phyloP scores from a whole-genome alignment of 2,888 invertebrate genomes.

The Pecten maximus region DNA sequence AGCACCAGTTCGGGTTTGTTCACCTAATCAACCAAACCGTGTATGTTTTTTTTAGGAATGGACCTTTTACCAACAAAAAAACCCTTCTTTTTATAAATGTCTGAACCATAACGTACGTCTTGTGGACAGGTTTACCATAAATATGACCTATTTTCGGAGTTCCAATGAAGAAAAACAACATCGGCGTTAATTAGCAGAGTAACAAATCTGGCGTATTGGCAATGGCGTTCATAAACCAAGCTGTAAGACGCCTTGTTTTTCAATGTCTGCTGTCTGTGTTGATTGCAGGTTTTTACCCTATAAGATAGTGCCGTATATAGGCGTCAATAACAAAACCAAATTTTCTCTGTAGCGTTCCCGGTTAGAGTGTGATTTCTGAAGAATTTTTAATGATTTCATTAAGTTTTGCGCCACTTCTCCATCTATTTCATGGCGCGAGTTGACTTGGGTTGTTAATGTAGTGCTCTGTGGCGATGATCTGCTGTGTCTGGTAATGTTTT shows the following conservation, averaged over 20 bases:
- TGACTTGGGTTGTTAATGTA: constrained; percentile 1
- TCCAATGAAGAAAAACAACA: constrained; percentile 1
- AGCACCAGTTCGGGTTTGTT: neutral
- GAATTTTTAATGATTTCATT: constrained; percentile 35
- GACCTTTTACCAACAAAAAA: neutral
- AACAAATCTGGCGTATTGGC: constrained; percentile 7
- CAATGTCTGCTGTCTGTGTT: constrained; percentile 16
- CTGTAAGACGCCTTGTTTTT: constrained; percentile 27
- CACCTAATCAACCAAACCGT: neutral
- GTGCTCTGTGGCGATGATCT: neutral
- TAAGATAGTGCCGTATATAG: constrained; percentile 18
- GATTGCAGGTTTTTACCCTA: constrained; percentile 10
- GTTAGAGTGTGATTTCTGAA: constrained; percentile 30
- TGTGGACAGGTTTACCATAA: neutral
- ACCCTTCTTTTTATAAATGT: neutral
- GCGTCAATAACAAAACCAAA: constrained; percentile 23
- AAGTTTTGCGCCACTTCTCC: constrained; percentile 32
- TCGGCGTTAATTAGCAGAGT: neutral
- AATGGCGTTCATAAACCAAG: constrained; percentile 1
- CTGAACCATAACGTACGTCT: neutral
- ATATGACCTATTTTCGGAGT: constrained; percentile 30
- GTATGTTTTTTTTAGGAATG: neutral
- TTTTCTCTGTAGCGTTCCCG: neutral
- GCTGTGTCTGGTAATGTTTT: neutral
- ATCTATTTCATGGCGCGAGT: constrained; percentile 33